Evolutionary conservation across 2,888 invertebrate genomes (phyloP).

Genomic region (Clistopyga incitator): DNA sequence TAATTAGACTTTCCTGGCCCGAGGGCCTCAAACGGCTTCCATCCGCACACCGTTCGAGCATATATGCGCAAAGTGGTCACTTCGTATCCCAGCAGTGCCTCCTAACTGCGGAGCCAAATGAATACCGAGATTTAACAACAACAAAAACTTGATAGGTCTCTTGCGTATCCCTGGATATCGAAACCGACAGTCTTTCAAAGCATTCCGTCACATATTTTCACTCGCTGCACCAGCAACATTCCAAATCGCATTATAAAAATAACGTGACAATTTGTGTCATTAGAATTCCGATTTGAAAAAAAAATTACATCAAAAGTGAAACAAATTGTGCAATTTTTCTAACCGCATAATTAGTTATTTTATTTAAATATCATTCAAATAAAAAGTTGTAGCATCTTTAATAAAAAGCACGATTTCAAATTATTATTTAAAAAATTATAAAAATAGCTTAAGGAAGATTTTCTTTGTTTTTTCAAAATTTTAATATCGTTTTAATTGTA

Average conservation of each 20-base stretch:
- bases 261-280: background rate
- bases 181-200: background rate
- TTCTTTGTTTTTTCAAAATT: too few species aligned
- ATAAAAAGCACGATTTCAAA: too few species aligned
- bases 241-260: background rate
- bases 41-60: conserved; percentile 48
- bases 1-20: conserved; percentile 64
- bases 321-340: too few species aligned
- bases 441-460: too few species aligned
- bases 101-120: conserved; percentile 24
- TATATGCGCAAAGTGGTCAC: conserved; percentile 28
- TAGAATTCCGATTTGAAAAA: background rate
- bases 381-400: too few species aligned
- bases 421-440: too few species aligned
- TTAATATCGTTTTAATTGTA: too few species aligned
- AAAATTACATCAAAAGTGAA: background rate
- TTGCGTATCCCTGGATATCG: background rate
- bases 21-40: conserved; percentile 59
- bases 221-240: background rate
- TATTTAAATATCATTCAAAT: too few species aligned
- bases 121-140: conserved; percentile 22
- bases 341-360: too few species aligned
- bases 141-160: background rate
- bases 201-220: background rate
- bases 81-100: conserved; percentile 21